Percentiles rank a stretch among this genome's conserved stretches.
These are phyloP conservation scores for Lacanobia wlatinum DNA, from an alignment of 2,888 invertebrate species.

Conservation along the genomic window DNA sequence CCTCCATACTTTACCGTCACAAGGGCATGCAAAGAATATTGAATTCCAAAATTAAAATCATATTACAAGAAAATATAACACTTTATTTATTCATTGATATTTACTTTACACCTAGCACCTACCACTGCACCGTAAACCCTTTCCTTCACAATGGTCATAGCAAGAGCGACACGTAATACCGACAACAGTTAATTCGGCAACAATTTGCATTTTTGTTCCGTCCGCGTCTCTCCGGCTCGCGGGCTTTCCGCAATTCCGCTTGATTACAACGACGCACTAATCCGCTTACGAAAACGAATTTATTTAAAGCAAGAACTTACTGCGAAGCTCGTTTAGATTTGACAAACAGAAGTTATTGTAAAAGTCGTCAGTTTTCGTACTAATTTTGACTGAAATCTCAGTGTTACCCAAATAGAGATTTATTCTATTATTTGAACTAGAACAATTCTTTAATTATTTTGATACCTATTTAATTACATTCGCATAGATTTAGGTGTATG, in stretches of 20 bases:
- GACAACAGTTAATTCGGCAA: slow-evolving; percentile 68
- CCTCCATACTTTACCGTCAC: too few relatives aligned
- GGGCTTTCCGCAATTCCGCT: slow-evolving; percentile 65
- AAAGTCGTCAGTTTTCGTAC: background rate
- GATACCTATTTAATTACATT: too few relatives aligned
- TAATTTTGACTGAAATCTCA: background rate
- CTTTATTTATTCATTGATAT: too few relatives aligned
- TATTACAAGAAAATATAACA: too few relatives aligned
- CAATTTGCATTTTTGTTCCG: slow-evolving; percentile 80
- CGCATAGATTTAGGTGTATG: too few relatives aligned
- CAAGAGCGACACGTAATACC: slow-evolving; percentile 28
- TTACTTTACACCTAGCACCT: too few relatives aligned
- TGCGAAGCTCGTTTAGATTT: slow-evolving; percentile 17
- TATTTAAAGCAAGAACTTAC: slow-evolving; percentile 28
- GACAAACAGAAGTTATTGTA: slow-evolving; percentile 7
- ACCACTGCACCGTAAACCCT: too few relatives aligned
- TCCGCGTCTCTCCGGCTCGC: slow-evolving; percentile 46
- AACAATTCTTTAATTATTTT: too few relatives aligned
- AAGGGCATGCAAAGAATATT: too few relatives aligned
- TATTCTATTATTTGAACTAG: too few relatives aligned
- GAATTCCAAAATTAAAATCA: too few relatives aligned
- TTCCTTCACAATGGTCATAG: slow-evolving; percentile 17
- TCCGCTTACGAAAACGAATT: slow-evolving; percentile 46
- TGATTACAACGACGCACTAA: slow-evolving; percentile 73
- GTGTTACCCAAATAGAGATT: background rate